Evolutionary conservation across 2,113 vertebrate species (phyloP), one percentile per base, ranked within the genome.

Genomic region (Astur gentilis): DNA sequence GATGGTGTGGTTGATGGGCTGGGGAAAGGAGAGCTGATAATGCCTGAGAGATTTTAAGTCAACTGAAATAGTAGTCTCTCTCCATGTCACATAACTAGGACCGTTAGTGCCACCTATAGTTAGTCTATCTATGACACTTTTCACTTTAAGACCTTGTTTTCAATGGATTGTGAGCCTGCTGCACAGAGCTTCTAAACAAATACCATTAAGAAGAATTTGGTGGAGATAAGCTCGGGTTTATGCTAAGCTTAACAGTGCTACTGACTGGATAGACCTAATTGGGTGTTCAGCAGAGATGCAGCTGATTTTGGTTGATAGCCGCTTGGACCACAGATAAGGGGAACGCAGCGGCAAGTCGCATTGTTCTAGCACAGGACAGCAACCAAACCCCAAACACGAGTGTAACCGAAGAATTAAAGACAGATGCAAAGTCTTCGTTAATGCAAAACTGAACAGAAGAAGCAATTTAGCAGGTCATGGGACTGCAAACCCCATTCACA

Each of bases 51-150:
- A 49, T 89, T 69, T 87, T 42, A 86, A 86, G 52, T 32, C 36
- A 79, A 13, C 16, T 47, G 80, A 62, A 58, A 27, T 45, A 4
- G 5, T 23, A 11, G 18, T 54, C 17, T 27, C 50, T 73, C 38
- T 81, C 1, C 0, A 3, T 90, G 90, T 60, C 93, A 60, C 69
- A 21, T 69, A 95, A 65, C 17, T 57, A 92, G 81, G 87, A 84
- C 89, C 6, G 5, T 84, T 87, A 85, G 94, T 95, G 95, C 93
- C 93, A 95, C 89, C 94, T 95, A 93, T 97, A 80, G 94, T 96
- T 91, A 13, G 55, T 83, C 58, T 73, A 6, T 40, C 73, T 84
- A 40, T 40, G 86, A 85, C 55, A n/a, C 60, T 70, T 85, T 31
- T 29, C 55, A 57, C 36, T 76, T 57, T 32, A 57, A 83, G 77